A percentile compares a stretch with the other conserved stretches of the same genome.
These are phyloP conservation scores for Platycheirus albimanus DNA, from an alignment of 2,888 invertebrate genomes.

Conservation along the genomic window DNA sequence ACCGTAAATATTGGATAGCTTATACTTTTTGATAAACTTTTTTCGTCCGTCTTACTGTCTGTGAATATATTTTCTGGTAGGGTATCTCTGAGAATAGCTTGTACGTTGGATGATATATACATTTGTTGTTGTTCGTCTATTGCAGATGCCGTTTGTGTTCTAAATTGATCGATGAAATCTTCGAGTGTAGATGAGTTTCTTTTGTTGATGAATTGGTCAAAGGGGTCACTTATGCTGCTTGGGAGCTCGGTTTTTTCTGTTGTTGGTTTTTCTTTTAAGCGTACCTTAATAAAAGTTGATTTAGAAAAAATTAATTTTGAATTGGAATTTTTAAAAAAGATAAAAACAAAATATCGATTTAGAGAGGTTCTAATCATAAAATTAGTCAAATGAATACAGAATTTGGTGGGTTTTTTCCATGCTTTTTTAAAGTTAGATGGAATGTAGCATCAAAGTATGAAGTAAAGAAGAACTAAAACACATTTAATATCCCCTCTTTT, in stretches of 20 bases:
- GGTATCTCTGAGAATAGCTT: constrained; percentile 80
- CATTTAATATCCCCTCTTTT: too few species aligned
- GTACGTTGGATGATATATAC: constrained; percentile 81
- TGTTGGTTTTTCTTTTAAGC: constrained; percentile 82
- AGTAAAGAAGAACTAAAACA: too few species aligned
- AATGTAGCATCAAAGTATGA: too few species aligned
- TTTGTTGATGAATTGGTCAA: constrained; percentile 80
- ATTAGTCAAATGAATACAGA: too few species aligned
- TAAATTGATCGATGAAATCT: constrained; percentile 81
- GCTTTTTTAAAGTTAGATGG: too few species aligned
- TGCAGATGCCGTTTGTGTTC: constrained; percentile 79
- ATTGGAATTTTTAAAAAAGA: too few species aligned
- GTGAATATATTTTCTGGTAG: constrained; percentile 83
- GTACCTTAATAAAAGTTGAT: constrained; percentile 77
- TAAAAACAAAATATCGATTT: too few species aligned
- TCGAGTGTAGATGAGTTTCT: constrained; percentile 81
- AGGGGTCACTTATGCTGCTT: constrained; percentile 80
- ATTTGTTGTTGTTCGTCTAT: constrained; percentile 82
- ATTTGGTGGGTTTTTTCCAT: too few species aligned
- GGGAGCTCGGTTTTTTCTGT: constrained; percentile 82
- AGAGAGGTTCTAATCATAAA: too few species aligned
- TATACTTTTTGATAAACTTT: constrained; percentile 88
- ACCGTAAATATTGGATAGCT: constrained; percentile 93
- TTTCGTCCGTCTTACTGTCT: constrained; percentile 85
- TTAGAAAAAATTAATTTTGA: too few species aligned